phyloP scores from a whole-genome alignment of 2,113 vertebrate species.

The Gracilinanus agilis region DNA sequence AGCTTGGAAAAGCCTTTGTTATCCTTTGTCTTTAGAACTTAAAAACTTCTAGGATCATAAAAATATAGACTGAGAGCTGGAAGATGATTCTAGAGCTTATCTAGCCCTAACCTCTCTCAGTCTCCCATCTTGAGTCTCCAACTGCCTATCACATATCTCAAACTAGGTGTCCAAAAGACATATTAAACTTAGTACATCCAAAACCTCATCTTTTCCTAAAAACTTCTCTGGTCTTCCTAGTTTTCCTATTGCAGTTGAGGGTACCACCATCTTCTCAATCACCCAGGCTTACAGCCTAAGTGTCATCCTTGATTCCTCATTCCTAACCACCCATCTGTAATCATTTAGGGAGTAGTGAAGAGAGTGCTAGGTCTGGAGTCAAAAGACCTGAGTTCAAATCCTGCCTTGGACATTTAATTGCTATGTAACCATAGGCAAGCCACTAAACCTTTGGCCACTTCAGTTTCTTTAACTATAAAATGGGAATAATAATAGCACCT shows the following conservation, averaged over 20 bases:
- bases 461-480: too few species aligned
- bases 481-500: too few species aligned
- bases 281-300: too few species aligned
- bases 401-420: background rate
- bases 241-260: background rate
- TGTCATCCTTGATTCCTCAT: background rate
- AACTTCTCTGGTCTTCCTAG: background rate
- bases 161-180: background rate
- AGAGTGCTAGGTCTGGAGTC: background rate
- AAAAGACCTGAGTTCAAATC: background rate
- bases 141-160: background rate
- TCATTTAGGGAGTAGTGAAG: background rate
- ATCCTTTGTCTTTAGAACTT: background rate
- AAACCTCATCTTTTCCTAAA: background rate
- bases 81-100: background rate
- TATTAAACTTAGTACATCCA: background rate
- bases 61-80: background rate
- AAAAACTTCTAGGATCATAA: background rate
- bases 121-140: background rate
- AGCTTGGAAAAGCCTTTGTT: background rate
- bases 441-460: too few species aligned
- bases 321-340: background rate
- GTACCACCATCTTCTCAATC: background rate
- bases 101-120: background rate
- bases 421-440: background rate